Percentiles rank a stretch among this genome's conserved stretches.
phyloP scores from a whole-genome alignment of 2,113 vertebrate species.

The Hypanus sabinus region DNA sequence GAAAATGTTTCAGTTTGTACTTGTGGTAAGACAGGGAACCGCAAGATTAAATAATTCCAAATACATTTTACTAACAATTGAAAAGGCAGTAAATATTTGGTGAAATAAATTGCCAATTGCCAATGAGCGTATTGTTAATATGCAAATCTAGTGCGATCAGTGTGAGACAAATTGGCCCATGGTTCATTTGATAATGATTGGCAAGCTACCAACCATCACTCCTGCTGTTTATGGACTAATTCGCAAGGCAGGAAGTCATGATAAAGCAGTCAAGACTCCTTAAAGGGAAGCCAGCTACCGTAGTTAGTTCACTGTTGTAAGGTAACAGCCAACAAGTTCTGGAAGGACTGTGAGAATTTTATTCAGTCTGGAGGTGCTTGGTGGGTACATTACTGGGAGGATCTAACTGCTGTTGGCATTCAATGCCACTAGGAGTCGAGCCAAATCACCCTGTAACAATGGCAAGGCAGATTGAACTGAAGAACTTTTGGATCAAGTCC shows the following conservation, averaged over 20 bases:
- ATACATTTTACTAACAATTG: neutral
- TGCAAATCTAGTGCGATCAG: neutral
- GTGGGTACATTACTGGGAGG: neutral
- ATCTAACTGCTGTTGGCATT: neutral
- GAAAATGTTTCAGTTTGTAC: neutral
- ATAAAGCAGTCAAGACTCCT: neutral
- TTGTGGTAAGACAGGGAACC: neutral
- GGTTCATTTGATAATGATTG: neutral
- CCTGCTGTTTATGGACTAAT: neutral
- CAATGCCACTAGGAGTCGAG: neutral
- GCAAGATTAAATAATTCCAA: neutral
- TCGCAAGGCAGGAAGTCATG: neutral
- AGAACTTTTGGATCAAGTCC: neutral
- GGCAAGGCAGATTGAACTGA: neutral
- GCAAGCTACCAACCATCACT: neutral
- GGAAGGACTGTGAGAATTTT: neutral
- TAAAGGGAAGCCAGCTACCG: neutral
- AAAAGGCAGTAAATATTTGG: neutral
- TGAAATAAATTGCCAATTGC: neutral
- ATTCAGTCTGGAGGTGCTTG: neutral
- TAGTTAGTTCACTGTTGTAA: neutral
- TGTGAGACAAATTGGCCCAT: neutral
- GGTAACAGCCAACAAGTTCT: neutral
- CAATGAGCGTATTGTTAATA: neutral
- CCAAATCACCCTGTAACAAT: neutral